These are phyloP conservation scores for Iguana delicatissima DNA, from an alignment of 2,797 vertebrate species.

Conservation along the genomic window DNA sequence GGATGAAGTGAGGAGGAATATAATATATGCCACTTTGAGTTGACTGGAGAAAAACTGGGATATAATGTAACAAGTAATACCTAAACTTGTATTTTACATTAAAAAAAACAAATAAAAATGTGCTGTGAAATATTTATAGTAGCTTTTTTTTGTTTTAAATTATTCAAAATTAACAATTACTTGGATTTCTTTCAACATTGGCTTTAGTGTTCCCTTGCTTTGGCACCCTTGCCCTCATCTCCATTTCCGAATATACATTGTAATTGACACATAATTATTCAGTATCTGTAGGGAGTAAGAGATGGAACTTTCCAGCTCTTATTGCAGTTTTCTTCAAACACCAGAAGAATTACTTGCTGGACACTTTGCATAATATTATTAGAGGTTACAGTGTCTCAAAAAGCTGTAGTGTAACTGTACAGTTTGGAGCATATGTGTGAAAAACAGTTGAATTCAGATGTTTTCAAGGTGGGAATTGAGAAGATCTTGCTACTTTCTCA, in stretches of 20 bases:
- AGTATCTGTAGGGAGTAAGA: background rate
- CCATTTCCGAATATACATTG: background rate
- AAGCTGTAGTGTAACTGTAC: background rate
- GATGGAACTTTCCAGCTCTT: background rate
- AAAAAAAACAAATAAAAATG: background rate
- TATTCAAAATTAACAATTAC: background rate
- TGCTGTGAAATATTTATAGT: constrained; percentile 1
- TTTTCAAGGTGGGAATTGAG: background rate
- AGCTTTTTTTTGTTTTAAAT: background rate
- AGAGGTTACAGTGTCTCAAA: background rate
- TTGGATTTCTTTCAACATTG: background rate
- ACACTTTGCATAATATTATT: background rate
- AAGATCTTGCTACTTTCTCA: too few species aligned
- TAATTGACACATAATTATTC: background rate
- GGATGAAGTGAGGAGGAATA: background rate
- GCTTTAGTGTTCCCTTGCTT: background rate
- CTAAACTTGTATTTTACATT: background rate
- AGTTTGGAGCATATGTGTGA: background rate
- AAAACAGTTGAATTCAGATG: background rate
- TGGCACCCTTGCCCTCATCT: background rate
- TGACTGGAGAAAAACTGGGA: background rate
- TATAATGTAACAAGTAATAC: background rate
- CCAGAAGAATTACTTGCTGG: background rate
- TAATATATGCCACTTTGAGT: background rate
- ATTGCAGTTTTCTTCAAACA: background rate